Evolutionary conservation across 2,888 invertebrate genomes (phyloP), one percentile per base, ranked within the genome.

Genomic region (Diachrysia chrysitis): DNA sequence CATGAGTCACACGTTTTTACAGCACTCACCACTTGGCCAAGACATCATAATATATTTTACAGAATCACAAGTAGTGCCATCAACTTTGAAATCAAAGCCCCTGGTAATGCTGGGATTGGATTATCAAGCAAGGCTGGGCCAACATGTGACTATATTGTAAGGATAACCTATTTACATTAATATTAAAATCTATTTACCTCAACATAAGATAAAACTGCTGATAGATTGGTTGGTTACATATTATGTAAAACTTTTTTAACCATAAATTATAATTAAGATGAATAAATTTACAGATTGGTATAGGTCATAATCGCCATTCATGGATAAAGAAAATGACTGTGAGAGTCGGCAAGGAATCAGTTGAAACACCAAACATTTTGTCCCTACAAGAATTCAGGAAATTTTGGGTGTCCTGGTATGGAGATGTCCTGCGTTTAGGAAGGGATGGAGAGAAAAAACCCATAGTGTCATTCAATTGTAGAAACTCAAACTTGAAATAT

Each of bases 401-500:
- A 73, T 96, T 96, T 80, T 91, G 94, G 89, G 82, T 96, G 42
- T 87, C 90, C 55, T 96, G 96, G 96, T 84, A 92, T 75, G 88
- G 90, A 60, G 91, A 93, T 48, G 79, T 80, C 51, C 83, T 96
- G 64, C 83, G 85, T 55, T 84, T 96, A 21, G 94, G 93, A n/a
- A 81, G 89, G 29, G 89, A 90, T 60, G 90, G 91, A 62, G 93
- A 92, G 32, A 85, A 88, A 14, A 85, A 77, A 25, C 86, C 91
- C 2, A 73, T 89, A n/a, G 59, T 91, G 4, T 73, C 78, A 37
- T 79, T 73, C 23, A 58, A 63, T 14, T 81, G 78, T 58, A 72
- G 81, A 57, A 69, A 79, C 37, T 65, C 56, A 2, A 83, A 85
- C n/a, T 71, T 91, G 25, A 84, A 83, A 61, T 89, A 85, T 83